Conservation (phyloP, 2,888 invertebrate genomes). For the Chymomyza amoena region DNA sequence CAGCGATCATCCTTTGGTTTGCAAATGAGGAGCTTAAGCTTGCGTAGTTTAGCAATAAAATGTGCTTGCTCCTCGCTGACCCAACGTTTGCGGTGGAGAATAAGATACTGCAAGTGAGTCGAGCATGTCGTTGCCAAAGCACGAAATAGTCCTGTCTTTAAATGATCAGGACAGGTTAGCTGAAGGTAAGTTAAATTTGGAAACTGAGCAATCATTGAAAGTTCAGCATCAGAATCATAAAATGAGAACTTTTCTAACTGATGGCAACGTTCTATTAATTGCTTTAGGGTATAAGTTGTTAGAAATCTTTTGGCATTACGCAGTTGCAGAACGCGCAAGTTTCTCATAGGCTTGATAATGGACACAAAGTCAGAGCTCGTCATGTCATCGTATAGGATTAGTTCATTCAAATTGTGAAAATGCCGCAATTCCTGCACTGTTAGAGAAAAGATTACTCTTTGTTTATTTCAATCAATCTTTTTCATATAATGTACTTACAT, state of each 20-base stretch:
- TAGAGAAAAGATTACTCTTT: neutral
- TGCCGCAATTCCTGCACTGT: constrained; percentile 53
- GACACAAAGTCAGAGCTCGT: constrained; percentile 45
- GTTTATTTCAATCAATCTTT: neutral
- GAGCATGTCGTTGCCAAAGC: constrained; percentile 31
- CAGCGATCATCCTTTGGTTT: constrained; percentile 55
- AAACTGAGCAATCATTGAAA: constrained; percentile 42
- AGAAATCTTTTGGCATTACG: constrained; percentile 53
- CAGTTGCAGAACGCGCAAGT: constrained; percentile 45
- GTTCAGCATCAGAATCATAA: constrained; percentile 56
- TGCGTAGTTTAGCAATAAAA: constrained; percentile 40
- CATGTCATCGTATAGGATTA: constrained; percentile 50
- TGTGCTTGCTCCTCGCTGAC: constrained; percentile 55
- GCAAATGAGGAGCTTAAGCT: constrained; percentile 51
- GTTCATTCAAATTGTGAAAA: constrained; percentile 44
- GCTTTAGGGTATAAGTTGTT: constrained; percentile 42
- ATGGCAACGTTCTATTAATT: constrained; percentile 40
- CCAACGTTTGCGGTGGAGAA: constrained; percentile 59
- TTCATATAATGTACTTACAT: constrained; percentile 31
- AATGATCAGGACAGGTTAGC: constrained; percentile 48
- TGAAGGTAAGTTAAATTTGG: constrained; percentile 47
- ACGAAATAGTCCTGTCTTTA: constrained; percentile 49
- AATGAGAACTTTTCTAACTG: constrained; percentile 51
- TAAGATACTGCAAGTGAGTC: constrained; percentile 41
- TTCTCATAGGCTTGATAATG: constrained; percentile 42